Evolutionary conservation across 2,888 invertebrate genomes (phyloP), one percentile per base, ranked within the genome.

Genomic region (Cybosia mesomella): DNA sequence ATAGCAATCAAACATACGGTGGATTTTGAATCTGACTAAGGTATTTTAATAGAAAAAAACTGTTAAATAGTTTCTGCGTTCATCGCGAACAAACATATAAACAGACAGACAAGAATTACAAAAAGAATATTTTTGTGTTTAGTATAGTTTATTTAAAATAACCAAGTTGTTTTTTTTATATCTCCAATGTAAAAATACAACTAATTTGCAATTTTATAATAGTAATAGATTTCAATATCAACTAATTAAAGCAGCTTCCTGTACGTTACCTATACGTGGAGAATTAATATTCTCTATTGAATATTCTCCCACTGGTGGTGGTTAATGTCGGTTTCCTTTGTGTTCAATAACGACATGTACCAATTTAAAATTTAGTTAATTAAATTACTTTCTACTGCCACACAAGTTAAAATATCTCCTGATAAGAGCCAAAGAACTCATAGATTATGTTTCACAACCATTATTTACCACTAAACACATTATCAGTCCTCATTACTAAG

Each of bases 401-500:
- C 65, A 69, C 58, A 65, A 58, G 58, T 63, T 36, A 65, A 58
- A 66, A 66, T 66, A n/a, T 58, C 24, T 21, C 9, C 10, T 24
- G 43, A 66, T 53, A 63, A 69, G 49, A 58, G 24, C 2, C 11
- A 57, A 67, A 68, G 55, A 64, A 32, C 24, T 24, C 49, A 66
- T 70, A 62, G 64, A 77, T 73, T 68, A 64, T 49, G 54, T 59
- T 15, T 39, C 7, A 58, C 10, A 21, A n/a, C 39, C 58, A 78
- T 69, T 64, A 76, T 74, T 76, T 71, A 73, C 58, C 64, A 60
- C 58, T 58, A 54, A 64, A 7, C 54, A 58, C 59, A 63, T 70
- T 77, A 80, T 79, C 76, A 71, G 73, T 68, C 18, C 72, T 76
- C 76, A 76, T 80, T 80, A 79, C 64, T 58, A 72, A 68, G 69